Evolutionary conservation across 2,797 vertebrate genomes (phyloP).

Genomic region (Esox lucius): DNA sequence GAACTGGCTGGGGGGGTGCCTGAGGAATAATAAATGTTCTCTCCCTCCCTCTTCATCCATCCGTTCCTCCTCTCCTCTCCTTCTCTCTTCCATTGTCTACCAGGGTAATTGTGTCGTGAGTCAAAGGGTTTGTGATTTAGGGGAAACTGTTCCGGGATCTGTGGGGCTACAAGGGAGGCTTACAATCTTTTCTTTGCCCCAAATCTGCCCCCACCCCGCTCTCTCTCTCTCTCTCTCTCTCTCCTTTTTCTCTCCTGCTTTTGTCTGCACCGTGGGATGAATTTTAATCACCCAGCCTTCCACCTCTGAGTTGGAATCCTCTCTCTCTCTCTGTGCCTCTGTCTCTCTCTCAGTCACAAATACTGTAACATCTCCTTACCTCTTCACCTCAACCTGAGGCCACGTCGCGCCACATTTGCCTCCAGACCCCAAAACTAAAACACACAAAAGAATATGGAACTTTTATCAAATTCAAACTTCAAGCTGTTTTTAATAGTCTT

Average conservation of each 20-base stretch:
- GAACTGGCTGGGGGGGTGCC: slow-evolving; percentile 57
- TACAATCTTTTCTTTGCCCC: slow-evolving; percentile 77
- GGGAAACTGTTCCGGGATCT: slow-evolving; percentile 59
- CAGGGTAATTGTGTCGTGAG: slow-evolving; percentile 69
- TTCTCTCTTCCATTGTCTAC: slow-evolving; percentile 58
- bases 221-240: slow-evolving; percentile 45
- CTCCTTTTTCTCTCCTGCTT: slow-evolving; percentile 74
- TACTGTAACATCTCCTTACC: slow-evolving; percentile 29
- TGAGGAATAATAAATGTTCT: slow-evolving; percentile 71
- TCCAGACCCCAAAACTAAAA: slow-evolving; percentile 22
- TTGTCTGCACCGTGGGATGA: slow-evolving; percentile 82
- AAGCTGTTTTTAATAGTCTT: too few relatives aligned
- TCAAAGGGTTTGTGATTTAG: slow-evolving; percentile 75
- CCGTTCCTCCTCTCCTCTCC: slow-evolving; percentile 17
- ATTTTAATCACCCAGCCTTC: slow-evolving; percentile 74
- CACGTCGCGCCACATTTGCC: slow-evolving; percentile 4
- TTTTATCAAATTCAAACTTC: slow-evolving; percentile 49
- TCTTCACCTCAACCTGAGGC: slow-evolving; percentile 17
- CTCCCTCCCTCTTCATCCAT: slow-evolving; percentile 37
- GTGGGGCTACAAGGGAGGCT: slow-evolving; percentile 56
- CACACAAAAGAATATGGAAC: slow-evolving; percentile 30
- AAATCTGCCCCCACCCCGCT: slow-evolving; percentile 57
- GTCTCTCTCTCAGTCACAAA: background rate
- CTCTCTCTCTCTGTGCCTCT: background rate
- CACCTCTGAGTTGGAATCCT: slow-evolving; percentile 27